Percentiles rank a stretch among this genome's conserved stretches.
Evolutionary conservation across 2,888 invertebrate species (phyloP).

Genomic region (Lepeophtheirus nordmannii): DNA sequence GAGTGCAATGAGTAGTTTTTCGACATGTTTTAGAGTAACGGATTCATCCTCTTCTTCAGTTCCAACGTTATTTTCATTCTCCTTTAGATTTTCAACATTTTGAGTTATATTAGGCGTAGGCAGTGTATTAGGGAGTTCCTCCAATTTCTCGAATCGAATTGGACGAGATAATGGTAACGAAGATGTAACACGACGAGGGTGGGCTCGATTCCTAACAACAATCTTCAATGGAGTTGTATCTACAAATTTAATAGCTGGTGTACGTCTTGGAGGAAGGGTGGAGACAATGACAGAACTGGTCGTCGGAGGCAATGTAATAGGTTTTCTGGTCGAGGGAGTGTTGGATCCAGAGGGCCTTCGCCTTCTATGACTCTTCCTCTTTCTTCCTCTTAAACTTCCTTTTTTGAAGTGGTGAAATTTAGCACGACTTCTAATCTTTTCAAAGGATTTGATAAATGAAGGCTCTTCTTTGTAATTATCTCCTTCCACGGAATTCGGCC

Average conservation of each 20-base stretch:
- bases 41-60: background rate
- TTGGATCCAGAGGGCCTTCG: background rate
- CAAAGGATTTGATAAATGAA: background rate
- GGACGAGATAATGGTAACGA: background rate
- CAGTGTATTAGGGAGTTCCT: background rate
- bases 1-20: background rate
- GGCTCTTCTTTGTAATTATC: background rate
- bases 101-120: background rate
- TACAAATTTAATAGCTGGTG: background rate
- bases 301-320: background rate
- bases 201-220: background rate
- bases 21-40: background rate
- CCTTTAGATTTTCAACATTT: background rate
- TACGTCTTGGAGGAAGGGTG: background rate
- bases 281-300: background rate
- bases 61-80: no score
- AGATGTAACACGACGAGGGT: background rate
- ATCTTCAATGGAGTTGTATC: background rate
- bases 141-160: background rate
- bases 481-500: background rate
- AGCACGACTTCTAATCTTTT: background rate
- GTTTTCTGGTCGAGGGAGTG: background rate
- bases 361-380: background rate
- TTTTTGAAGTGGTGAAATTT: background rate
- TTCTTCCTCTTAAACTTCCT: background rate